phyloP scores from a whole-genome alignment of 2,797 vertebrate species.

The Lacerta agilis region DNA sequence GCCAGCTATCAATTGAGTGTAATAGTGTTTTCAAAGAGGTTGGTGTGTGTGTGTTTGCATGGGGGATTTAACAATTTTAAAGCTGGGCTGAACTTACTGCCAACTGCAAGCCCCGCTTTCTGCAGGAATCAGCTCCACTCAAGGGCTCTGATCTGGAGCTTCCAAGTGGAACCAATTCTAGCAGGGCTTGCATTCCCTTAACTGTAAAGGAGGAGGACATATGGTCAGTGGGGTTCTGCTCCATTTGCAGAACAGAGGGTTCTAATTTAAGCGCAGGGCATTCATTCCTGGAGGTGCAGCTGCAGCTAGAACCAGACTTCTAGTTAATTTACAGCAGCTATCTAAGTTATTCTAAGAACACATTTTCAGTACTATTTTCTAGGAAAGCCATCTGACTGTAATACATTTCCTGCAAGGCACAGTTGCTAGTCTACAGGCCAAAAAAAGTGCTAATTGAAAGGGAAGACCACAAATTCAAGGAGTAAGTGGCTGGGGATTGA shows the following conservation, averaged over 20 bases:
- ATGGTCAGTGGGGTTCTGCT: not conserved
- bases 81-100: too few species aligned
- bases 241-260: not conserved
- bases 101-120: too few species aligned
- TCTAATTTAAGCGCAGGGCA: not conserved
- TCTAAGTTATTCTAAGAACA: not conserved
- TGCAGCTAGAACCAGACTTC: not conserved
- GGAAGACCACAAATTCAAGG: not conserved
- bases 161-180: too few species aligned
- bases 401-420: constrained; percentile 12
- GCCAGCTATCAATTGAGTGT: not conserved
- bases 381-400: not conserved
- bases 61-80: too few species aligned
- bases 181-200: not conserved
- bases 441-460: constrained; percentile 27
- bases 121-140: too few species aligned
- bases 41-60: not conserved
- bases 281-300: not conserved
- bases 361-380: not conserved
- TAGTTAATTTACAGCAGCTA: not conserved
- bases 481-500: not conserved
- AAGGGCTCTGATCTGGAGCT: too few species aligned
- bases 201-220: not conserved
- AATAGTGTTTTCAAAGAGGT: not conserved
- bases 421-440: constrained; percentile 14